Conservation (phyloP, 2,113 vertebrate genomes). For the Chitala chitala region DNA sequence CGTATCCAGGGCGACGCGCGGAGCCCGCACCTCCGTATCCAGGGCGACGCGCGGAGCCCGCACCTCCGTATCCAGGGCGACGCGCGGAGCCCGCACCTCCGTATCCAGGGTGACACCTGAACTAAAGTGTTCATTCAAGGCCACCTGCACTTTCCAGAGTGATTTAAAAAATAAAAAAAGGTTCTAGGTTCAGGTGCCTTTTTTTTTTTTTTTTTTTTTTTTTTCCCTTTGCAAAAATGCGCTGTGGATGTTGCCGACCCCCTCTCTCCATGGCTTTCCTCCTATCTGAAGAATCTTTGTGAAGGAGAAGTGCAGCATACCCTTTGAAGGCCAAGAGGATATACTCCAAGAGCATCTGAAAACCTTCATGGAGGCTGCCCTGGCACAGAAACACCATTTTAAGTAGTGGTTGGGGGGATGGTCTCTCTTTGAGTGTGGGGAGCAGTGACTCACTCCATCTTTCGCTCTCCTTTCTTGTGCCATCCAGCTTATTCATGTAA, state of each 20-base stretch:
- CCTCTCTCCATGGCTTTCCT: not conserved
- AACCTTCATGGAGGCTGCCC: conserved; percentile 43
- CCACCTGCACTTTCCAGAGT: not conserved
- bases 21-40: too few species aligned
- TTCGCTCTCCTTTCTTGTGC: conserved; percentile 33
- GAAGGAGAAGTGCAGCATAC: not conserved
- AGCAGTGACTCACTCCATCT: conserved; percentile 34
- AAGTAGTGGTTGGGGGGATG: conserved; percentile 35
- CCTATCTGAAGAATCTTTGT: not conserved
- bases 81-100: too few species aligned
- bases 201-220: not conserved
- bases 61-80: too few species aligned
- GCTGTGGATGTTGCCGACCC: not conserved
- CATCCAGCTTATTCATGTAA: conserved; percentile 32
- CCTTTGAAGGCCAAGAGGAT: conserved; percentile 30
- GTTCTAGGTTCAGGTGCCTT: too few species aligned
- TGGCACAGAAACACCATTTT: conserved; percentile 40
- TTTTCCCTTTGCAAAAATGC: not conserved
- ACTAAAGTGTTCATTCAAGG: not conserved
- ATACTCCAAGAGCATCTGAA: conserved; percentile 37
- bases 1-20: too few species aligned
- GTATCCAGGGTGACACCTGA: not conserved
- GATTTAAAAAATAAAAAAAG: not conserved
- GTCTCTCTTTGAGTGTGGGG: conserved; percentile 31
- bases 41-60: too few species aligned